phyloP scores from a whole-genome alignment of 2,113 vertebrate species.

The Eurypyga helias region DNA sequence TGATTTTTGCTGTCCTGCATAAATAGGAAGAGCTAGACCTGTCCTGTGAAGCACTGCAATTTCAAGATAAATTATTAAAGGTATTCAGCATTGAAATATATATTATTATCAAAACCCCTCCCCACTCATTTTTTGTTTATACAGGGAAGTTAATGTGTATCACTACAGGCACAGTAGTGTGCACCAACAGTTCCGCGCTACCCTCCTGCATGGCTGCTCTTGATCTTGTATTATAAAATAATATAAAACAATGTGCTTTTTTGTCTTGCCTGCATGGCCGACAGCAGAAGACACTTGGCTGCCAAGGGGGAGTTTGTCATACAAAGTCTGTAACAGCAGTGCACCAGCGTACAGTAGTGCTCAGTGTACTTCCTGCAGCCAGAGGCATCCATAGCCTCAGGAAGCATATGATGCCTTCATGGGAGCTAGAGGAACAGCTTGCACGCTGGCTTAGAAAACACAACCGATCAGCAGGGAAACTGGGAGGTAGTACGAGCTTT shows the following conservation, averaged over 20 bases:
- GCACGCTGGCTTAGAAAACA: neutral
- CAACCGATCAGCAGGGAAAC: neutral
- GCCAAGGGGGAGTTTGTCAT: neutral
- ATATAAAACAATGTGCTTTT: neutral
- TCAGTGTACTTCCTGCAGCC: neutral
- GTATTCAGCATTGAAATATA: neutral
- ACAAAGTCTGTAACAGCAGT: neutral
- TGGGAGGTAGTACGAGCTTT: neutral
- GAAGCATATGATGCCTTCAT: accelerated
- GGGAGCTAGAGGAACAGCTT: neutral
- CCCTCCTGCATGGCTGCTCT: neutral
- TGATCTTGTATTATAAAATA: neutral
- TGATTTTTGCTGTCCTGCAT: neutral
- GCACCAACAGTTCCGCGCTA: neutral
- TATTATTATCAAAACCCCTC: neutral
- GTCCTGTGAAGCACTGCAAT: neutral
- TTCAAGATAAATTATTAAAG: neutral
- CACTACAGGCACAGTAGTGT: neutral
- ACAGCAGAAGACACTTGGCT: neutral
- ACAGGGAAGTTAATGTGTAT: neutral
- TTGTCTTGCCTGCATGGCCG: neutral
- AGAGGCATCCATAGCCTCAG: neutral
- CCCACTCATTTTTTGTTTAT: neutral
- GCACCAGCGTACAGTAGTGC: accelerated
- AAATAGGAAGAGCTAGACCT: neutral